These are phyloP conservation scores for Parnassius orleans DNA, from an alignment of 2,888 invertebrate genomes.

Conservation along the genomic window DNA sequence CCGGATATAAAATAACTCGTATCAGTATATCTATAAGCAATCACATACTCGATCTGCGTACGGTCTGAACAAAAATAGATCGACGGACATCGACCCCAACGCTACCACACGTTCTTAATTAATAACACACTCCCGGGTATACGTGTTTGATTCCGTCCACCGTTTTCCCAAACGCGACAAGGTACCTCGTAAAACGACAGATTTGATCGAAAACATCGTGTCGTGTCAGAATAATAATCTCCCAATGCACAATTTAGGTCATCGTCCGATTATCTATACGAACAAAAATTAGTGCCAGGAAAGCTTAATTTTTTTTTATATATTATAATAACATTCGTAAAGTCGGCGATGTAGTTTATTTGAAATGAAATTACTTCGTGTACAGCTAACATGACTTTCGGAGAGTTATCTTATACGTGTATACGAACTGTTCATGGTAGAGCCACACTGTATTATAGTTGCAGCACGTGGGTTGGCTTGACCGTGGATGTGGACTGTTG, in stretches of 20 bases:
- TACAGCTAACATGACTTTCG: too few relatives aligned
- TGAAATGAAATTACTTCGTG: conserved; percentile 10
- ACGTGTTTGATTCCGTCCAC: conserved; percentile 17
- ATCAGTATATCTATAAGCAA: conserved; percentile 31
- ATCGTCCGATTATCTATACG: conserved; percentile 7
- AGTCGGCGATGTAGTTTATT: conserved; percentile 11
- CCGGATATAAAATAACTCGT: conserved; percentile 23
- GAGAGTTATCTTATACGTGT: too few relatives aligned
- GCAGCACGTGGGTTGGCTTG: too few relatives aligned
- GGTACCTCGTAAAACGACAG: conserved; percentile 2
- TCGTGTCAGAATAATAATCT: not conserved
- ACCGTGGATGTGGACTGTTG: too few relatives aligned
- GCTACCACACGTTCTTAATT: conserved; percentile 50
- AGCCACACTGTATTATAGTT: too few relatives aligned
- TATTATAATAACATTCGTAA: conserved; percentile 3
- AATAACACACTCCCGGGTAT: conserved; percentile 41
- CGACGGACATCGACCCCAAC: conserved; percentile 49
- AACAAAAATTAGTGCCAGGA: conserved; percentile 17
- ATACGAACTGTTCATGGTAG: too few relatives aligned
- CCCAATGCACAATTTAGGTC: conserved; percentile 8
- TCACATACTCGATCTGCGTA: conserved; percentile 33
- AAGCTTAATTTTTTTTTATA: conserved; percentile 3
- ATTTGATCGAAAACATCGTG: conserved; percentile 8
- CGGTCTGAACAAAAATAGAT: conserved; percentile 50
- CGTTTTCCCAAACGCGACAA: conserved; percentile 5